Base-by-base conservation (phyloP, 2,888 invertebrate species). In the Andrena fulva region DNA sequence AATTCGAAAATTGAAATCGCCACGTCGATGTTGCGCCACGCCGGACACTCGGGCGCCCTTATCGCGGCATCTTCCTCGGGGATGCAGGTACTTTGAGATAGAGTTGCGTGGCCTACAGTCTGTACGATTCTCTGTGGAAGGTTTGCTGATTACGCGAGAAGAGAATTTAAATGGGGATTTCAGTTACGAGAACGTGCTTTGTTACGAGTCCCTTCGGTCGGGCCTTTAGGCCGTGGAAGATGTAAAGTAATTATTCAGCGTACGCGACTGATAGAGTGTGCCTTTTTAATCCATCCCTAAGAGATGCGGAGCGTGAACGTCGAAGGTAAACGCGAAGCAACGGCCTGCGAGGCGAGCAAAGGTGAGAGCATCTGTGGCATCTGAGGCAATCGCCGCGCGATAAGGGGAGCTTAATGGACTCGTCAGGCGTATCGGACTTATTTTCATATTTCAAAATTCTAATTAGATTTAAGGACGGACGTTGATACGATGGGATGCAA, bases 1-100 rank as follows among this genome's bases (percentile, higher is more conserved):
- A 67, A 77, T 82, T 77, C 59, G 60, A 8, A 66, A 76, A 76
- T 71, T 72, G 68, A 67, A 81, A 71, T 68, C 71, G 66, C 52
- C 6, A 12, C 35, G 33, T n/a, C 20, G 48, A 20, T 27, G 24
- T 63, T 35, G 27, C 8, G 52, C 33, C 31, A 16, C 31, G 60
- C 7, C 31, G 60, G 29, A 1, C 59, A 4, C 29, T 29, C 27
- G n/a, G 31, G 31, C n/a, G 60, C 2, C 16, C 2, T 6, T 31
- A 60, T n/a, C 60, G 31, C 2, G 7, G 29, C 7, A 27, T 27
- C 31, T 12, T 60, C 31, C 3, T 27, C n/a, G 0, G n/a, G 60
- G 60, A 33, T 20, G 16, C n/a, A 20, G 31, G n/a, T 16, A 8
- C 31, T 31, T n/a, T n/a, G 3, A 16, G 31, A 12, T 1, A 8